Percentiles rank a stretch among this genome's conserved stretches.
Conservation (phyloP, 2,888 invertebrate genomes). For the Tenthredo livida region DNA sequence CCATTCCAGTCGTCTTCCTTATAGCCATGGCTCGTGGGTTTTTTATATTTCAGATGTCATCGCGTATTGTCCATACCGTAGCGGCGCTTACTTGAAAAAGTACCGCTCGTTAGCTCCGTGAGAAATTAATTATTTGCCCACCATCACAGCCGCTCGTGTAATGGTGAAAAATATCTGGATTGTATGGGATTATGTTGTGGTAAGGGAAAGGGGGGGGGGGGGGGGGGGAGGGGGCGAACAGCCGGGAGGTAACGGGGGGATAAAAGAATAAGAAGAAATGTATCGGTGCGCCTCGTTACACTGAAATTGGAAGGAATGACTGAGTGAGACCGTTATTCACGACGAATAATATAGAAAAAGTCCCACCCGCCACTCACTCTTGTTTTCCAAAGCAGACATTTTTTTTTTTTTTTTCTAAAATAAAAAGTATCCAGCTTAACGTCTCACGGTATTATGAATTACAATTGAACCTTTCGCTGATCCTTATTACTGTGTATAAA, state of each 20-base stretch:
- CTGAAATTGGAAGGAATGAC: constrained; percentile 78
- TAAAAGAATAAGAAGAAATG: constrained; percentile 77
- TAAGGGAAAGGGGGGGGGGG: constrained; percentile 37
- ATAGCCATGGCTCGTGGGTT: constrained; percentile 55
- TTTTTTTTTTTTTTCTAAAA: constrained; percentile 5
- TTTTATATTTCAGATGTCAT: constrained; percentile 69
- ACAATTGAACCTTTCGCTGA: neutral
- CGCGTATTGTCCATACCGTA: constrained; percentile 67
- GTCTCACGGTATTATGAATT: neutral
- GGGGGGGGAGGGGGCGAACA: neutral
- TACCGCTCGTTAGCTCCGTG: constrained; percentile 77
- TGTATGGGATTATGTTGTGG: constrained; percentile 73
- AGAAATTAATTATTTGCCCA: constrained; percentile 78
- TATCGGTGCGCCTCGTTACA: constrained; percentile 78
- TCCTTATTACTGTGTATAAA: neutral
- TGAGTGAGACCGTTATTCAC: constrained; percentile 77
- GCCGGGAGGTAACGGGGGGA: constrained; percentile 59
- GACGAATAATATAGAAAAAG: constrained; percentile 75
- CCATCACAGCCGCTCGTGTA: constrained; percentile 72
- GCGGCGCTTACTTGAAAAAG: constrained; percentile 65
- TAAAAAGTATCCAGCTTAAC: constrained; percentile 29
- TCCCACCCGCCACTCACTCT: constrained; percentile 43
- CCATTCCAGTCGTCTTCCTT: constrained; percentile 53
- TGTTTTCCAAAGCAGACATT: constrained; percentile 54
- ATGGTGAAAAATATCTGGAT: constrained; percentile 78